A percentile compares a stretch with the other conserved stretches of the same genome.
Conservation (phyloP, 2,113 vertebrate species). For the Mustela lutreola region DNA sequence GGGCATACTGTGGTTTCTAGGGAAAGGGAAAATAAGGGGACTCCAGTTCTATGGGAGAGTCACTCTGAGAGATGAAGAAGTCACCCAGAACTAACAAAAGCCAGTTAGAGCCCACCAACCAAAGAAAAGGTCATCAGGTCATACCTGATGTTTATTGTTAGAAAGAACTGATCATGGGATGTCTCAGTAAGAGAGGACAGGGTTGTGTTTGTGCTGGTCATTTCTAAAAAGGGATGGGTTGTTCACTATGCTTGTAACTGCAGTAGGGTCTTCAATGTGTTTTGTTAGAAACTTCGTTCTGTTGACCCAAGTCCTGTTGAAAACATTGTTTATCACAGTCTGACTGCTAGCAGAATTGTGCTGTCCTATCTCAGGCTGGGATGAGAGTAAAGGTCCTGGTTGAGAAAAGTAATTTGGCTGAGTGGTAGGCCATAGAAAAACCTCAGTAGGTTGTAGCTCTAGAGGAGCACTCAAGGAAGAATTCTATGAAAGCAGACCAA, state of each 20-base stretch:
- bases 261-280: neutral
- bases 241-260: neutral
- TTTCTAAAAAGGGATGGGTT: neutral
- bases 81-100: neutral
- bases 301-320: neutral
- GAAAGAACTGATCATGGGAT: neutral
- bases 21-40: neutral
- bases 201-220: neutral
- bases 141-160: neutral
- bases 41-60: neutral
- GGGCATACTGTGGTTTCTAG: neutral
- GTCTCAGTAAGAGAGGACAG: neutral
- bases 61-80: neutral
- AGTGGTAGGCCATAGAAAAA: neutral
- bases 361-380: neutral
- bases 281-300: neutral
- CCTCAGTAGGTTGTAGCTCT: neutral
- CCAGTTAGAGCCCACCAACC: neutral
- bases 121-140: slow-evolving; percentile 24
- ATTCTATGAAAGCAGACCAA: neutral
- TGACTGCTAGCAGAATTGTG: neutral
- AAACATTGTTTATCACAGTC: slow-evolving; percentile 19
- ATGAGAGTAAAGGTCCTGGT: neutral
- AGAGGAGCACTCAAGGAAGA: neutral
- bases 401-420: neutral